Percentiles rank a stretch among this genome's conserved stretches.
phyloP scores from a whole-genome alignment of 2,113 vertebrate species.

The Nesogale talazaci region DNA sequence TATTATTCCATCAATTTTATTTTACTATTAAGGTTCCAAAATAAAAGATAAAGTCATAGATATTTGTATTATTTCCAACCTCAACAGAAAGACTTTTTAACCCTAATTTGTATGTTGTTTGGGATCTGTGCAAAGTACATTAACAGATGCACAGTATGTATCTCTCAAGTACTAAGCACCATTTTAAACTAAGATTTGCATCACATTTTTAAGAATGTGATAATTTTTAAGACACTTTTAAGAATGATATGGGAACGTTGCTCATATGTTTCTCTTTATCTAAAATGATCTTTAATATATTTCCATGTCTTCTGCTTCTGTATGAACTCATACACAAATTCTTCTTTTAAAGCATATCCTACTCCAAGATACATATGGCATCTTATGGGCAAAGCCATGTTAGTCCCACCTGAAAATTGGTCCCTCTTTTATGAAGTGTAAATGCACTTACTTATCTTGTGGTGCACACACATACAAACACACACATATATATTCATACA shows the following conservation, averaged over 20 bases:
- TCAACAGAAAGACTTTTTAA: not conserved
- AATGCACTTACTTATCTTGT: not conserved
- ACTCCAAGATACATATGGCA: not conserved
- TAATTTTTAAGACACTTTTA: too few relatives aligned
- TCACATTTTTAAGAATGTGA: too few relatives aligned
- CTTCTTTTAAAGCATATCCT: constrained; percentile 10
- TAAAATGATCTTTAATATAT: not conserved
- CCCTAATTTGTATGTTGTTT: not conserved
- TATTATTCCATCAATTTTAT: constrained; percentile 42
- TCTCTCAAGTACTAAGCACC: constrained; percentile 2
- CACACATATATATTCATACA: too few relatives aligned
- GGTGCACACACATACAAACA: not conserved
- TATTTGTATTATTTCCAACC: not conserved
- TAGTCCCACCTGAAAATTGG: not conserved
- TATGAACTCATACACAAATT: fast-evolving
- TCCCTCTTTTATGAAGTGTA: not conserved
- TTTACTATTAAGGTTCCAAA: constrained; percentile 57
- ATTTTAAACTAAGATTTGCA: constrained; percentile 24
- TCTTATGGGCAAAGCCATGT: not conserved
- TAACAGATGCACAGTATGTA: not conserved
- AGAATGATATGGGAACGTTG: not conserved
- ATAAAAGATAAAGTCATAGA: not conserved
- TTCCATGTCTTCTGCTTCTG: not conserved
- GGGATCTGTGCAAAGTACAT: not conserved
- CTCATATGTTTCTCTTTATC: not conserved